Evolutionary conservation across 2,888 invertebrate genomes (phyloP), one percentile per base, ranked within the genome.

Genomic region (Apamea monoglypha): DNA sequence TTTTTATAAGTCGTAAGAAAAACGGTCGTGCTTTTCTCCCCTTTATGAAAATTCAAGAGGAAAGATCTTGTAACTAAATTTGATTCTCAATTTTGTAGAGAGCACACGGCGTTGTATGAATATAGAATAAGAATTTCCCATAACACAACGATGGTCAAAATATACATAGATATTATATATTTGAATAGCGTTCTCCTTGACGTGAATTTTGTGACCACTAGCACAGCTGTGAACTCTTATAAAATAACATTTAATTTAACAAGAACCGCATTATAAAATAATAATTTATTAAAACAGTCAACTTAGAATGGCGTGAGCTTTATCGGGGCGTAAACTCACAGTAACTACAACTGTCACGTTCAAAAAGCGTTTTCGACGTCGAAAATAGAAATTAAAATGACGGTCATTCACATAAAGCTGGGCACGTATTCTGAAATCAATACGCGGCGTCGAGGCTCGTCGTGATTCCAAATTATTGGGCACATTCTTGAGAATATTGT

Each of bases 311-410:
- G 74, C 44, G 61, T 66, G 68, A 75, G 83, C 86, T 80, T 80
- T 81, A 67, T 77, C 76, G 74, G 67, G 61, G 68, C 85, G 75
- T 88, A 87, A 90, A 90, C 80, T 82, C 81, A 76, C 84, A 86
- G 86, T 89, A 87, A 89, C 89, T 88, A 89, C 91, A 83, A 89
- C 87, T 85, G 89, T 91, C 91, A 91, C 91, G 91, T 90, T 84
- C 86, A 84, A 86, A 90, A 90, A 87, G 87, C 88, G 87, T 91
- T 90, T 89, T 80, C 83, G 75, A 78, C 82, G 76, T 82, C 21
- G 89, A 90, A 92, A 92, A 92, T 91, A 91, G 90, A 92, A 92
- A 93, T 93, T 91, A 91, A 91, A 89, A 90, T 84, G 76, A 83
- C 78, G 86, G 88, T 85, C 85, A 86, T 90, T 90, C 89, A 84